These are phyloP conservation scores for Heliconius hortense DNA, from an alignment of 2,888 invertebrate genomes.

Conservation along the genomic window DNA sequence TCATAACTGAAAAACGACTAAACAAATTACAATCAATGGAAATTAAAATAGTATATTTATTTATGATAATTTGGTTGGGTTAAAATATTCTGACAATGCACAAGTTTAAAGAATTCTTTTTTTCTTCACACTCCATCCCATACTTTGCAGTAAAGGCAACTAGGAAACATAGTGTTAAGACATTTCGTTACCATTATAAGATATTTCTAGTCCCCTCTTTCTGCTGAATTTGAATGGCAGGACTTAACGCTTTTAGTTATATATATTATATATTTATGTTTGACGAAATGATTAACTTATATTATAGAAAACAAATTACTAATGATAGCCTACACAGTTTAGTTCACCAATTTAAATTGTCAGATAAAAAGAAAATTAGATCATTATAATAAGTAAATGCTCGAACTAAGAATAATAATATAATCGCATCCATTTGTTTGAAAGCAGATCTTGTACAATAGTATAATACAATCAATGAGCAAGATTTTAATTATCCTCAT, in stretches of 20 bases:
- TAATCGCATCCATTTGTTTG: conserved; percentile 1
- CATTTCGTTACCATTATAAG: no score
- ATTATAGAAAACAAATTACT: no score
- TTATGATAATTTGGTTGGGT: not conserved
- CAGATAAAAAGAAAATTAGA: not conserved
- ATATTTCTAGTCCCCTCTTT: no score
- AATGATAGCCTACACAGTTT: no score
- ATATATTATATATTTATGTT: no score
- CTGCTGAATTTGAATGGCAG: no score
- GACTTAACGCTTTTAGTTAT: no score
- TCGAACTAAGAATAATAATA: not conserved
- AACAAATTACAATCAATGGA: not conserved
- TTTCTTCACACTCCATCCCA: no score
- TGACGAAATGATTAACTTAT: no score
- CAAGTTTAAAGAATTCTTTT: not conserved
- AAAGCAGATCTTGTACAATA: conserved; percentile 14
- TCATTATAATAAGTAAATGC: not conserved
- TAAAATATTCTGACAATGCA: not conserved
- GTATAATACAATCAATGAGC: conserved; percentile 17
- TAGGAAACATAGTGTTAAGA: no score
- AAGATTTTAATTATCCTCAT: conserved; percentile 41
- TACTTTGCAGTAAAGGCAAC: no score
- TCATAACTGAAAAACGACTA: not conserved
- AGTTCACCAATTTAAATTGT: not conserved
- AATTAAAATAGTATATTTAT: not conserved